A percentile compares a stretch with the other conserved stretches of the same genome.
phyloP scores from a whole-genome alignment of 2,113 vertebrate species.

The Xiphophorus couchianus region DNA sequence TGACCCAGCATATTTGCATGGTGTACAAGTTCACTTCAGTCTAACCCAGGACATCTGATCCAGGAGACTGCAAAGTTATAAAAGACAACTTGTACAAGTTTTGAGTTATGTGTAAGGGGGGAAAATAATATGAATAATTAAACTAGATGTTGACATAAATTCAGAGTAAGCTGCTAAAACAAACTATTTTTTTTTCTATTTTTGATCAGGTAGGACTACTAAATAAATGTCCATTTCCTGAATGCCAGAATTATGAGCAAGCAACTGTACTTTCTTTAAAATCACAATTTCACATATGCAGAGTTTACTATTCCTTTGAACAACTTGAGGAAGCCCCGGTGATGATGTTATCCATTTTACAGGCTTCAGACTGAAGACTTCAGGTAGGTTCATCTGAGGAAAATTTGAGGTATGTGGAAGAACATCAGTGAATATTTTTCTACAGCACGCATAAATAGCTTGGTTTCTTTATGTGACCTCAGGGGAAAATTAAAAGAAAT shows the following conservation, averaged over 20 bases:
- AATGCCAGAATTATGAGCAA: neutral
- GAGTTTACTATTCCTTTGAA: no score
- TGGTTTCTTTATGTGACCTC: neutral
- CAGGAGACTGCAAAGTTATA: constrained; percentile 5
- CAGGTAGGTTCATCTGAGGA: neutral
- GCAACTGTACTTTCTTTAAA: neutral
- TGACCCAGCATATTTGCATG: neutral
- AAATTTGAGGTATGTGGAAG: neutral
- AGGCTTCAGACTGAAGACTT: neutral
- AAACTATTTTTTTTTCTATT: neutral
- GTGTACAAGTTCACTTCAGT: constrained; percentile 7
- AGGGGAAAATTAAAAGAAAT: neutral
- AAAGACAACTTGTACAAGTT: neutral
- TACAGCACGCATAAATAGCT: no score
- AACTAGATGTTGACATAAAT: neutral
- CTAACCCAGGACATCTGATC: constrained; percentile 21
- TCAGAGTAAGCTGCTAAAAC: neutral
- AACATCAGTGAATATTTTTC: neutral
- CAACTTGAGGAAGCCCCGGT: no score
- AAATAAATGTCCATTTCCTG: neutral
- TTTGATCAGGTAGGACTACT: neutral
- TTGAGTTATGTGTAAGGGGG: neutral
- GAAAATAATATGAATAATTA: no score
- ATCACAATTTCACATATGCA: no score
- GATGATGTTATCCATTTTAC: no score